Conservation (phyloP, 2,888 invertebrate genomes). For the Lycaena phlaeas region DNA sequence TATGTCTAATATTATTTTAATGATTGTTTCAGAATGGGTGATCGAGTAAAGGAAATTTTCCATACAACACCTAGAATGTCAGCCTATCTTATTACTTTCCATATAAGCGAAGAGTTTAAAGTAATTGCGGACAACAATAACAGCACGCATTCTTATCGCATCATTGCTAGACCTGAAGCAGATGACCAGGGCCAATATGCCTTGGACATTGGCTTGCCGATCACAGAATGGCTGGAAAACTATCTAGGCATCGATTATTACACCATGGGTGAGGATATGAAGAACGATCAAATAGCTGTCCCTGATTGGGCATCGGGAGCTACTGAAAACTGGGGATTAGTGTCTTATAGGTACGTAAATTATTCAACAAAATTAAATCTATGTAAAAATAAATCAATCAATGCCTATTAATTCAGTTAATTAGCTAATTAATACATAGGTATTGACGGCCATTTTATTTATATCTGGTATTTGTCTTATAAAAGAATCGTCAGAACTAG, state of each 20-base stretch:
- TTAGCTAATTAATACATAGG: no score
- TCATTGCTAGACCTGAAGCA: constrained; percentile 52
- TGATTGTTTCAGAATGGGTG: constrained; percentile 32
- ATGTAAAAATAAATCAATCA: no score
- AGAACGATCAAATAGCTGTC: constrained; percentile 60
- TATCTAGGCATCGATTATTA: constrained; percentile 55
- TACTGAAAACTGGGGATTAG: constrained; percentile 65
- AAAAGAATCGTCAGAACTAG: no score
- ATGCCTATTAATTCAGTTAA: no score
- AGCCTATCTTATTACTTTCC: constrained; percentile 87
- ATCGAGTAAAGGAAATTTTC: constrained; percentile 56
- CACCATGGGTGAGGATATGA: constrained; percentile 42
- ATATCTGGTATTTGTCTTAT: no score
- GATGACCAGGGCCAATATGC: constrained; percentile 53
- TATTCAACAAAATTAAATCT: no score
- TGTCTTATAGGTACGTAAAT: constrained; percentile 50
- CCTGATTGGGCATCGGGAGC: constrained; percentile 66
- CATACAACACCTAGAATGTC: constrained; percentile 81
- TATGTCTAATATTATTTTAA: background rate
- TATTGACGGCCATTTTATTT: no score
- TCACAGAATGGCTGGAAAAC: constrained; percentile 49
- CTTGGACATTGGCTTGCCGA: constrained; percentile 49
- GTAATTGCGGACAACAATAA: constrained; percentile 49
- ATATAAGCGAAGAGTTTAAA: constrained; percentile 53
- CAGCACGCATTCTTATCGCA: constrained; percentile 38